These are phyloP conservation scores for Lepidochrysops patricia DNA, from an alignment of 2,888 invertebrate species.

Conservation along the genomic window DNA sequence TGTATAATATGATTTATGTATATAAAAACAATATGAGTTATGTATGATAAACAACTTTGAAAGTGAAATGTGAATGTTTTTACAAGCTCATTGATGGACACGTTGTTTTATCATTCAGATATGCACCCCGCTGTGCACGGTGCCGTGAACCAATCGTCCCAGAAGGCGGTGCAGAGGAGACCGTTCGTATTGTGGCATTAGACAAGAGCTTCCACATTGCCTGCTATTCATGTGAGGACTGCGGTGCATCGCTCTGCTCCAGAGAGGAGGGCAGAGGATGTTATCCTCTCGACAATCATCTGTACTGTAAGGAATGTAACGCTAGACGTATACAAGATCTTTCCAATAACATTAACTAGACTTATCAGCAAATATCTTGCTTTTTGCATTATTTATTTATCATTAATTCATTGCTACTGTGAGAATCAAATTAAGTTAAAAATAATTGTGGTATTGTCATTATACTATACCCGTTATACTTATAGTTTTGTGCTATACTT, in stretches of 20 bases:
- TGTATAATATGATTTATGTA: background rate
- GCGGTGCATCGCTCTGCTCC: slow-evolving; percentile 90
- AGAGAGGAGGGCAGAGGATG: slow-evolving; percentile 96
- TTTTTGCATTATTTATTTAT: background rate
- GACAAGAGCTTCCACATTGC: slow-evolving; percentile 97
- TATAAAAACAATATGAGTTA: no score
- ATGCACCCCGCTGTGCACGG: slow-evolving; percentile 97
- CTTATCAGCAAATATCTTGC: background rate
- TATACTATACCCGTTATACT: no score
- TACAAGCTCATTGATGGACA: background rate
- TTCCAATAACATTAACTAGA: slow-evolving; percentile 75
- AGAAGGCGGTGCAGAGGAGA: slow-evolving; percentile 95
- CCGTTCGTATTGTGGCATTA: slow-evolving; percentile 96
- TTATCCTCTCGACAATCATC: slow-evolving; percentile 96
- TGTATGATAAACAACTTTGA: no score
- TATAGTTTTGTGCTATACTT: no score
- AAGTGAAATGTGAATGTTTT: background rate
- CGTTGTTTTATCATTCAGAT: no score
- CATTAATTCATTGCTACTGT: background rate
- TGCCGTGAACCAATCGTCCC: slow-evolving; percentile 98
- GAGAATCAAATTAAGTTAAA: no score
- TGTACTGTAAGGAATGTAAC: slow-evolving; percentile 96
- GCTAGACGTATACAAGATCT: slow-evolving; percentile 93
- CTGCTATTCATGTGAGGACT: slow-evolving; percentile 97
- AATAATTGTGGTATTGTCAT: no score